phyloP scores from a whole-genome alignment of 2,888 invertebrate species.

The Agrochola litura region DNA sequence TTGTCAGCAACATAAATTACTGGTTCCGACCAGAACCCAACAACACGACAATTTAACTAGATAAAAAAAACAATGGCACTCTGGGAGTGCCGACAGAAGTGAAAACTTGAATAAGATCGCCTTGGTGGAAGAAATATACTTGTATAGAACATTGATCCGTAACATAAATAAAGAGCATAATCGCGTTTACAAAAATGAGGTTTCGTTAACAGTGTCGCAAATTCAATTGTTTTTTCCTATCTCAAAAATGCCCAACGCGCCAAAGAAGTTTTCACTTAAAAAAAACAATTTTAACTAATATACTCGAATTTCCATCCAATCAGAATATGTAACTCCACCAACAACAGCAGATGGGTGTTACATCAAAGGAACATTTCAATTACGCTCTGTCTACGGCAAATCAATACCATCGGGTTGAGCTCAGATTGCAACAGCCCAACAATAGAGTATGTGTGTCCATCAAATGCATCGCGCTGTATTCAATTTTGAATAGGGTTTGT shows the following conservation, averaged over 20 bases:
- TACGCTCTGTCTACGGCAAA: neutral
- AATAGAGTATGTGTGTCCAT: neutral
- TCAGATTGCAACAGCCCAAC: neutral
- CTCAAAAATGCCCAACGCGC: too few species aligned
- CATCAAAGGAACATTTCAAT: neutral
- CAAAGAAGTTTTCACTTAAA: too few species aligned
- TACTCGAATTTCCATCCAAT: neutral
- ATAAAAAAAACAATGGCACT: neutral
- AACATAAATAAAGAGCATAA: too few species aligned
- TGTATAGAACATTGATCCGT: too few species aligned
- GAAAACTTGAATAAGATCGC: too few species aligned
- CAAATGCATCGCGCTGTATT: neutral
- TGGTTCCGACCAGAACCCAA: neutral
- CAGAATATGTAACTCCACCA: neutral
- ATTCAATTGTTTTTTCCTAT: too few species aligned
- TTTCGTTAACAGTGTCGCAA: too few species aligned
- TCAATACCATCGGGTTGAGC: neutral
- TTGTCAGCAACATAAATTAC: too few species aligned
- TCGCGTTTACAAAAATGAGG: too few species aligned
- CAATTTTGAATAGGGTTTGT: neutral
- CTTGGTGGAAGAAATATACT: too few species aligned
- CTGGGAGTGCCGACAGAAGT: too few species aligned
- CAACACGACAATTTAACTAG: too few species aligned
- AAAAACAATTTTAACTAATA: neutral
- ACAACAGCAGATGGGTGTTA: neutral